These are phyloP conservation scores for Brachionichthys hirsutus DNA, from an alignment of 2,113 vertebrate species.

Conservation along the genomic window DNA sequence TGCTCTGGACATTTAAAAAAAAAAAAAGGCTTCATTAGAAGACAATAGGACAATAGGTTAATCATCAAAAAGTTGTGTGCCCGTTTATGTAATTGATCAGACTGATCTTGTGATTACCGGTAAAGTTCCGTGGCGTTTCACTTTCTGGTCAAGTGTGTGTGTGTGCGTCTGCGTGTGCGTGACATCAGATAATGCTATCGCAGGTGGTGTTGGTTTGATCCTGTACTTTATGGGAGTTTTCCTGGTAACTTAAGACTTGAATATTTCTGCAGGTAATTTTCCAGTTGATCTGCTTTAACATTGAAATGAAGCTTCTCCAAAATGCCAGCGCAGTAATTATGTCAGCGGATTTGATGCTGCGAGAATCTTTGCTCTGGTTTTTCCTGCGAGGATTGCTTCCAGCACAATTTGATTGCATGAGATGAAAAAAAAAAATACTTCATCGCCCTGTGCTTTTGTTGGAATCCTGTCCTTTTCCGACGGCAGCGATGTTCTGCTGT, in stretches of 20 bases:
- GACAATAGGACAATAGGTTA: slow-evolving; percentile 2
- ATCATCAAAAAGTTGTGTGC: background rate
- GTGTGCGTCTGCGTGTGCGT: slow-evolving; percentile 1
- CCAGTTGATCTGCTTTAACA: slow-evolving; percentile 35
- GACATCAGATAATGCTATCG: slow-evolving; percentile 21
- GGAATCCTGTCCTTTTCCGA: slow-evolving; percentile 17
- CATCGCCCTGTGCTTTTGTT: slow-evolving; percentile 33
- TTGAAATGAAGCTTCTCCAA: slow-evolving; percentile 17
- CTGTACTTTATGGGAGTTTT: slow-evolving; percentile 57
- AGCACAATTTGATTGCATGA: slow-evolving; percentile 41
- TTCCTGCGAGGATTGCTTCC: slow-evolving; percentile 28
- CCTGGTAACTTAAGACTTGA: slow-evolving; percentile 46
- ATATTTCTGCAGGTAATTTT: slow-evolving; percentile 43
- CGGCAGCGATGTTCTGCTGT: too few species aligned
- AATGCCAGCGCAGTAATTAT: slow-evolving; percentile 12
- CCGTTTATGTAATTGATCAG: slow-evolving; percentile 9
- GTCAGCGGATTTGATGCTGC: slow-evolving; percentile 11
- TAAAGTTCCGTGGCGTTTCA: slow-evolving; percentile 6
- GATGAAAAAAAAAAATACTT: slow-evolving; percentile 48
- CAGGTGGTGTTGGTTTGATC: slow-evolving; percentile 27
- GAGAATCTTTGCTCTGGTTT: slow-evolving; percentile 1
- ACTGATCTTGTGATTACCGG: slow-evolving; percentile 3
- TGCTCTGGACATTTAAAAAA: slow-evolving; percentile 18
- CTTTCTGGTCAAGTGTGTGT: slow-evolving; percentile 4
- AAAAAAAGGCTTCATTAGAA: slow-evolving; percentile 15